Evolutionary conservation across 64 coral and sea anemone species (phyloP), one percentile per base, ranked within the genome.

Genomic region (Actinia tenebrosa): DNA sequence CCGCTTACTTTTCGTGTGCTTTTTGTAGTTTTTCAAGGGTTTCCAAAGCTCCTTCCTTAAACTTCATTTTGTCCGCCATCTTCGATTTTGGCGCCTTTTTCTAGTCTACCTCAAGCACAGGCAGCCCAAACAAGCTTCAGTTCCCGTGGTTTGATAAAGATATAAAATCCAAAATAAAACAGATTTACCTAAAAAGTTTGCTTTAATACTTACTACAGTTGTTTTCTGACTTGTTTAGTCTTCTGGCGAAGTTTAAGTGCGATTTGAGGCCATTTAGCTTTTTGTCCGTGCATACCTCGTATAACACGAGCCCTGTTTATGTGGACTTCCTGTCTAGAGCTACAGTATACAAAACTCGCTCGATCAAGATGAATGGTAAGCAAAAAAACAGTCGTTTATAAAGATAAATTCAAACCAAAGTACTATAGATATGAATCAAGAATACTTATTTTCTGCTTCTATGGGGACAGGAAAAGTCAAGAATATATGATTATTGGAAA

Each of bases 71-170:
- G 69, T 75, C 69, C 25, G 69, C 69, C 69, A 75, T 75, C 69
- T 75, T 75, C 30, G 69, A 75, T 75, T 43, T 75, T 75, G 27
- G 25, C 69, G 69, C 69, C 69, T 43, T 75, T 75, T 75, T 42
- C 25, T 75, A 75, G 69, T 75, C 69, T 42, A 42, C 69, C 26
- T 16, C 63, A 4, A 11, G 2, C 25, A 75, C 25, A 43, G 25
- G 69, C 10, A 58, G 10, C 56, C 56, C 56, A 58, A 58, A 58
- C 56, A 58, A 58, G 15, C 1, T 37, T 37, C 30, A 37, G 30
- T 13, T 58, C 56, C 56, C 15, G 56, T 58, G 53, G 0, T 37
- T 50, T 4, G 47, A 50, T 50, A 58, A 58, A 58, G 10, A 58
- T 58, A 14, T 58, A 8, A 50, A 50, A 37, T 37, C 30, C 30